Base-by-base conservation (phyloP, 2,888 invertebrate genomes). In the Hedychridium roseum region DNA sequence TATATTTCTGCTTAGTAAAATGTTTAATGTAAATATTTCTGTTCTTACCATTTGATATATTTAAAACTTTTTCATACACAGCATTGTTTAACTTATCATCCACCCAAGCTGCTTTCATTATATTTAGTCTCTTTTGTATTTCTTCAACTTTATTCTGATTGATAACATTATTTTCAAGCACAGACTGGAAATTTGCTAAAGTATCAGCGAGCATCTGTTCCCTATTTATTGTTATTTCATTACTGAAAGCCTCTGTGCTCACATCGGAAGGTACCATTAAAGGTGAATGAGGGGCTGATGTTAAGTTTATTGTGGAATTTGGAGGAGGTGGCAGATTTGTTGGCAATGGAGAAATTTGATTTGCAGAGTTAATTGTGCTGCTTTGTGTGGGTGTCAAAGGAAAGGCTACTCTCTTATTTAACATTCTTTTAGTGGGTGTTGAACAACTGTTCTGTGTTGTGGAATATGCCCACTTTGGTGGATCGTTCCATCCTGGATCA, bases 91-190 rank as follows among this genome's bases (percentile, higher is more conserved):
- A 70, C 76, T 85, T 86, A 23, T 82, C 82, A 64, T 79, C 82
- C 2, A 59, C 58, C 86, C 86, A 87, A 82, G 84, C 83, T 9
- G 79, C 79, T 65, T 83, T 83, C 83, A 87, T 83, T 2, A 80
- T 68, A 43, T 73, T 75, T 56, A 86, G 73, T 70, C 84, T 80
- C 62, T 81, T 83, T 62, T 73, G 80, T 15, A 86, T 82, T 62
- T 85, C 85, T 59, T 81, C 81, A 0, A 48, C 43, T 51, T 59
- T 71, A n/a, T 7, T 32, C 20, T 54, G 54, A 2, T 54, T 54
- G 1, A 54, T 53, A 2, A 66, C 42, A 14, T 65, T 48, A 12
- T 64, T 50, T 27, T 52, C 48, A 2, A 75, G 63, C 7, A 71
- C 37, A 12, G 11, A 17, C 17, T 69, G 52, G 0, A 77, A 57